Evolutionary conservation across 1,140 invertebrate genomes (phyloP), one percentile per base, ranked within the genome.

Genomic region (Drosophila seguyi): DNA sequence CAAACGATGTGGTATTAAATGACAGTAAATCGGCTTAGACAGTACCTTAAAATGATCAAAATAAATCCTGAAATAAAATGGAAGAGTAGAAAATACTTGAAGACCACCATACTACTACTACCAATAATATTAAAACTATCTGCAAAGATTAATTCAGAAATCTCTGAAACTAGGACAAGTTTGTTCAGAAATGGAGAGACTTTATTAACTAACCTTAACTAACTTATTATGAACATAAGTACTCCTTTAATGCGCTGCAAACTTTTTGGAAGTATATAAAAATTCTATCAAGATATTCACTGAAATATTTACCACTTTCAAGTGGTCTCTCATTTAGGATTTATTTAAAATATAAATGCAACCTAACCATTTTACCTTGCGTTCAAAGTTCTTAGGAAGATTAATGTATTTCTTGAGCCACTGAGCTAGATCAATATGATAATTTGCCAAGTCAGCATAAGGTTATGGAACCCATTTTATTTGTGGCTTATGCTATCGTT

Each of bases 391-490:
- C 20, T 22, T 11, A 38, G n/a, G 14, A 59, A 22, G 20, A 59
- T 41, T 25, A 14, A 59, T 63, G 3, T 31, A 31, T 39, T 4
- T 59, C 36, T 20, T n/a, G 8, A 41, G 18, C 27, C n/a, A 36
- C 27, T 60, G 14, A 31, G 22, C 5, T n/a, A 38, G 8, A 34
- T 10, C n/a, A 41, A 60, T 59, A 13, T 20, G 20, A 14, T 41
- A 60, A 22, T 59, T 41, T 34, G 56, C 20, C 27, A 61, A 44
- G 57, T 62, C 62, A 45, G 29, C 56, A 20, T n/a, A 25, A 27
- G 52, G 68, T 69, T 71, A 31, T 39, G 36, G 36, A 48, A 59
- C 53, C 53, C n/a, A 27, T 36, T 62, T 25, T n/a, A 18, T 44
- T 11, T 20, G 29, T 25, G 10, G 3, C 31, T 10, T 36, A 16